Evolutionary conservation across 2,888 invertebrate species (phyloP), one percentile per base, ranked within the genome.

Genomic region (Heliconius ethilla): DNA sequence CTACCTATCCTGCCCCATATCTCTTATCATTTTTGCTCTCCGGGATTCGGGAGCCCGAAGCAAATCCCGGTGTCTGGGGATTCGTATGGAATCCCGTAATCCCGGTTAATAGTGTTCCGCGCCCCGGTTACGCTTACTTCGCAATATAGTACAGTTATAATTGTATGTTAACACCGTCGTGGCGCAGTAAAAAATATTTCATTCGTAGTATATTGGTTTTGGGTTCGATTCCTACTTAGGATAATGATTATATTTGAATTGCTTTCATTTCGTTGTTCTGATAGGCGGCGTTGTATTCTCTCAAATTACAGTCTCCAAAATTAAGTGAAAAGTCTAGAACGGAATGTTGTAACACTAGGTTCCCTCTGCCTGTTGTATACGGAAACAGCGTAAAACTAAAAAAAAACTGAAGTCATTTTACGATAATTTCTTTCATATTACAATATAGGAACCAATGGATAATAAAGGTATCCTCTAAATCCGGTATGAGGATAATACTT

Each of bases 21-120:
- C 93, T 92, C 92, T 93, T 93, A 94, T 94, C 93, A 93, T 93
- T 91, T 90, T 90, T 89, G 91, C 89, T 86, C 88, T 89, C 92
- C 91, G 87, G 67, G 67, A 69, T 69, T 69, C 67, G 25, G 67
- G 40, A n/a, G 40, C 25, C 67, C 67, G 88, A 87, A 91, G 92
- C 93, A 94, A 94, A 94, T 93, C 93, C 93, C 91, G 89, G 90
- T 90, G 93, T 94, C 93, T 93, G 91, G 91, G 91, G 88, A 89
- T 89, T 85, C 88, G 87, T 87, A 87, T 87, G 88, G 89, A 89
- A 91, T 91, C 92, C 92, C 89, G 92, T 94, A 93, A 94, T 93
- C 93, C 94, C 91, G 93, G 93, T 92, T 93, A 93, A 93, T 93
- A 92, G 92, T 92, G 92, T 90, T 88, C 87, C 84, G 85, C 85